These are phyloP conservation scores for Diplosoma virens DNA, from an alignment of 23 tunicate species.

Conservation along the genomic window DNA sequence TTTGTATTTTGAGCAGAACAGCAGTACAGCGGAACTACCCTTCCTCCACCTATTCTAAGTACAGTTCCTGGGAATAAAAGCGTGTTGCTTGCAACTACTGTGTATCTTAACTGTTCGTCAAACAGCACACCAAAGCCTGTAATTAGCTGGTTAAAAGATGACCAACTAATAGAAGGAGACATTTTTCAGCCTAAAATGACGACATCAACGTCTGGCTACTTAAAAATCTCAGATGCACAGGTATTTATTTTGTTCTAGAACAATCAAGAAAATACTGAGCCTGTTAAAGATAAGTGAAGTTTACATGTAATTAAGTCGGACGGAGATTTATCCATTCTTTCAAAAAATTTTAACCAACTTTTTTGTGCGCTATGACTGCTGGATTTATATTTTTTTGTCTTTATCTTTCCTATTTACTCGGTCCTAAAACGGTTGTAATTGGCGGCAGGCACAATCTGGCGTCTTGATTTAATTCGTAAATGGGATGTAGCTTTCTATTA, in stretches of 20 bases:
- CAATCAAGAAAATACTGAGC: slow-evolving; percentile 15
- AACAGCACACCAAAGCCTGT: slow-evolving; percentile 10
- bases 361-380: no score
- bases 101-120: slow-evolving; percentile 13
- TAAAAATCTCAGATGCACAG: slow-evolving; percentile 43
- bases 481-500: no score
- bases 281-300: no score
- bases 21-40: neutral
- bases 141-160: slow-evolving; percentile 47
- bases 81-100: neutral
- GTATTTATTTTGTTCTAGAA: slow-evolving; percentile 49
- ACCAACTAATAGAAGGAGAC: slow-evolving; percentile 16
- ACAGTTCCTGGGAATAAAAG: slow-evolving; percentile 3
- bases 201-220: slow-evolving; percentile 23
- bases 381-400: no score
- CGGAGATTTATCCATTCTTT: slow-evolving; percentile 18
- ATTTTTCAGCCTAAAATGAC: slow-evolving; percentile 14
- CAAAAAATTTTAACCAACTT: neutral
- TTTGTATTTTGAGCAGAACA: no score
- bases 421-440: no score
- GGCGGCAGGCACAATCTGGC: no score
- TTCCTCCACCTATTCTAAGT: slow-evolving; percentile 12
- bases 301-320: no score
- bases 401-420: no score
- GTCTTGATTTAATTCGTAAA: no score